Conservation (phyloP, 2,888 invertebrate species). For the Flabesymbios commensalis region DNA sequence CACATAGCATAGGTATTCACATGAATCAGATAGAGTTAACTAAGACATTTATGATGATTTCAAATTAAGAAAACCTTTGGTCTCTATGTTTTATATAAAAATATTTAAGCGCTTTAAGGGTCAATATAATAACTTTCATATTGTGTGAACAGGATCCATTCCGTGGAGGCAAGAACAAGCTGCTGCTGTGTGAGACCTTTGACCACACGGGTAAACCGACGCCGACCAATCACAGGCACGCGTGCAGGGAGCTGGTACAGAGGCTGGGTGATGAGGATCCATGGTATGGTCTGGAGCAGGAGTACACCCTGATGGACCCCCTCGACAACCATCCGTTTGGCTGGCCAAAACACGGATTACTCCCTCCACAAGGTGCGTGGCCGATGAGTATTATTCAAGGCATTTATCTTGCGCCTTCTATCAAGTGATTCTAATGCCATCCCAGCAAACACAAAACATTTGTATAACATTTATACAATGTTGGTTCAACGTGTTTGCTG, state of each 20-base stretch:
- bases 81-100: too few relatives aligned
- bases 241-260: constrained; percentile 63
- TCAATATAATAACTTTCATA: constrained; percentile 82
- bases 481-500: too few relatives aligned
- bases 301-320: constrained; percentile 65
- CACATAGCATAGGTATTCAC: too few relatives aligned
- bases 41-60: too few relatives aligned
- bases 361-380: constrained; percentile 41
- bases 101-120: too few relatives aligned
- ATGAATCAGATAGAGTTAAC: too few relatives aligned
- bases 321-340: constrained; percentile 57
- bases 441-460: too few relatives aligned
- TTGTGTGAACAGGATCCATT: constrained; percentile 93
- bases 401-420: not conserved
- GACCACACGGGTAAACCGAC: constrained; percentile 82
- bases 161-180: constrained; percentile 82
- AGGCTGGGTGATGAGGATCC: constrained; percentile 58
- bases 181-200: constrained; percentile 86
- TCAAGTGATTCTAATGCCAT: not conserved
- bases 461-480: too few relatives aligned
- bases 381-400: too few relatives aligned
- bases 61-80: too few relatives aligned
- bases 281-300: constrained; percentile 67
- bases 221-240: constrained; percentile 62
- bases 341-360: constrained; percentile 48